Conservation (phyloP, 1,140 invertebrate species). For the Papilio xuthus region DNA sequence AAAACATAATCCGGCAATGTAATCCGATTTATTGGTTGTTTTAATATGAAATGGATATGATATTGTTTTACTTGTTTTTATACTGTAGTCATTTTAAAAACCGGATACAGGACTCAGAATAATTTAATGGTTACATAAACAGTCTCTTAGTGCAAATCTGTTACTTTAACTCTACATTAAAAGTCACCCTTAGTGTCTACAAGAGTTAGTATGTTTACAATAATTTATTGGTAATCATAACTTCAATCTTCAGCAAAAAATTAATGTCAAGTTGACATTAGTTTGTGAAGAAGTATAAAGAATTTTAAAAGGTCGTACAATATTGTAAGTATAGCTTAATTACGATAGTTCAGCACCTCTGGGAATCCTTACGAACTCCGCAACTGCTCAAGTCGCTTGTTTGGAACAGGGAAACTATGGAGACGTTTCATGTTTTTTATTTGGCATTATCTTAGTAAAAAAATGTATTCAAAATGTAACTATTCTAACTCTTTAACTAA, state of each 20-base stretch:
- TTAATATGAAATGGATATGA: slow-evolving; percentile 29
- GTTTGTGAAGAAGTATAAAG: background rate
- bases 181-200: background rate
- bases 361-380: slow-evolving; percentile 62
- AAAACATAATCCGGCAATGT: slow-evolving; percentile 32
- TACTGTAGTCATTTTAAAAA: background rate
- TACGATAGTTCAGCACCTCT: slow-evolving; percentile 50
- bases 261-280: background rate
- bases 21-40: slow-evolving; percentile 40
- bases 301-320: slow-evolving; percentile 10
- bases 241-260: background rate
- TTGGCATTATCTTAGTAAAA: background rate
- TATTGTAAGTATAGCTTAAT: slow-evolving; percentile 50
- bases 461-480: background rate
- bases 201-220: background rate
- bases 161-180: background rate
- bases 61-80: background rate
- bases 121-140: too few relatives aligned
- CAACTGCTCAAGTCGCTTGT: slow-evolving; percentile 45
- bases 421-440: background rate
- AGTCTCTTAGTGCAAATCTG: background rate
- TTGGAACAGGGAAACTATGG: slow-evolving; percentile 11
- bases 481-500: too few relatives aligned
- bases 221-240: background rate
- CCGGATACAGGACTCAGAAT: too few relatives aligned